Conservation (phyloP, 2,888 invertebrate species). For the Drosophila kuntzei region DNA sequence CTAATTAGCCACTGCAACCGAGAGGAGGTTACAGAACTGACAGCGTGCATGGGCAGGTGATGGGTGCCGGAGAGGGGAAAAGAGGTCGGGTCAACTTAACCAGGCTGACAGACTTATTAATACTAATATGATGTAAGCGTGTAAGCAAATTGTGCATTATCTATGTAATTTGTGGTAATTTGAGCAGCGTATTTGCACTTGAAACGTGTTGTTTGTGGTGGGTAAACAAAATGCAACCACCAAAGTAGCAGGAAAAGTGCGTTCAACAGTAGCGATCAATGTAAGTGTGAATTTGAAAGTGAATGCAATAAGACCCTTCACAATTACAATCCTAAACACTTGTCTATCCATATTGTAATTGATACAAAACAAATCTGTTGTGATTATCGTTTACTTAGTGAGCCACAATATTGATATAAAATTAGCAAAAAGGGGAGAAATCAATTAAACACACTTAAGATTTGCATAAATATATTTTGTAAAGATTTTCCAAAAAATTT, state of each 20-base stretch:
- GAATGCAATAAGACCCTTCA: slow-evolving; percentile 45
- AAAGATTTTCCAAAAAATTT: no score
- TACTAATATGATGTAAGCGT: slow-evolving; percentile 72
- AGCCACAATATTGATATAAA: background rate
- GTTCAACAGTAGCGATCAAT: slow-evolving; percentile 47
- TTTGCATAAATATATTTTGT: background rate
- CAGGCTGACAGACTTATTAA: slow-evolving; percentile 52
- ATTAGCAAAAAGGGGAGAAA: no score
- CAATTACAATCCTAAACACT: slow-evolving; percentile 36
- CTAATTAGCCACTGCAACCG: slow-evolving; percentile 65
- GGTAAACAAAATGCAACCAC: slow-evolving; percentile 63
- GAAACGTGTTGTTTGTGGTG: slow-evolving; percentile 67
- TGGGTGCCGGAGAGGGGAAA: background rate
- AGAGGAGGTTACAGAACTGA: slow-evolving; percentile 8
- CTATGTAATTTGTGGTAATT: slow-evolving; percentile 66
- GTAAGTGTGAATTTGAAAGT: background rate
- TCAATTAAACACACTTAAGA: background rate
- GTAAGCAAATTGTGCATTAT: slow-evolving; percentile 68
- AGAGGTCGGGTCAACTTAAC: slow-evolving; percentile 5
- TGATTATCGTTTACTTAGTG: slow-evolving; percentile 43
- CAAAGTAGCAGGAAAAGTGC: slow-evolving; percentile 35
- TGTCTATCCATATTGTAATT: slow-evolving; percentile 32
- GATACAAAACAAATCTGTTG: slow-evolving; percentile 45
- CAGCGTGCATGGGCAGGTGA: background rate
- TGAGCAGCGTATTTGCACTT: slow-evolving; percentile 65